These are phyloP conservation scores for Ligdia adustata DNA, from an alignment of 2,888 invertebrate species.

Conservation along the genomic window DNA sequence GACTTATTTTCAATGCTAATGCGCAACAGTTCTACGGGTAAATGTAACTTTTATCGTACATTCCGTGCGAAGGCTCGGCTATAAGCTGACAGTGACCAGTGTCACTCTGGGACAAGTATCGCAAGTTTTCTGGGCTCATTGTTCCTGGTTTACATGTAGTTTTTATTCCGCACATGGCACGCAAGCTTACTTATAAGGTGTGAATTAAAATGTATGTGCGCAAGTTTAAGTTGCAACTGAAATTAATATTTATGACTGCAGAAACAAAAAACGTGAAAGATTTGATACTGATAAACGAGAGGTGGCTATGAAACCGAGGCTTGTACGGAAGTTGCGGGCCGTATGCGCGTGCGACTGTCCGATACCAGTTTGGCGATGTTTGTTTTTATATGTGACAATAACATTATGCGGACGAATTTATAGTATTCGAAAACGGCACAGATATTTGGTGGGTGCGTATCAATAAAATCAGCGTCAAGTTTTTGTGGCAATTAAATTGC, in stretches of 20 bases:
- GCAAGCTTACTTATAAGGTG: conserved; percentile 47
- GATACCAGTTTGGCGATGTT: conserved; percentile 44
- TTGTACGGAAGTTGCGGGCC: conserved; percentile 32
- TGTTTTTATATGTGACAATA: conserved; percentile 48
- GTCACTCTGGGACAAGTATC: too few species aligned
- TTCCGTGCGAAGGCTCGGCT: conserved; percentile 4
- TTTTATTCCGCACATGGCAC: conserved; percentile 43
- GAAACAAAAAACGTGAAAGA: conserved; percentile 53
- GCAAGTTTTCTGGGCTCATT: conserved; percentile 44
- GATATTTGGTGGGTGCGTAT: conserved; percentile 13
- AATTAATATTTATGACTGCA: conserved; percentile 66
- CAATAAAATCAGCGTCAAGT: conserved; percentile 10
- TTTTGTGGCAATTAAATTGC: conserved; percentile 6
- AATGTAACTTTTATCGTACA: conserved; percentile 18
- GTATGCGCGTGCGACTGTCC: conserved; percentile 25
- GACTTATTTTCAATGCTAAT: conserved; percentile 33
- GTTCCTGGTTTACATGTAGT: conserved; percentile 46
- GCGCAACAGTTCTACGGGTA: conserved; percentile 14
- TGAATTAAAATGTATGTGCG: conserved; percentile 63
- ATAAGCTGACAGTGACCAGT: conserved; percentile 24
- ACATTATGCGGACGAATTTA: conserved; percentile 25
- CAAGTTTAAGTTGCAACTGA: conserved; percentile 51
- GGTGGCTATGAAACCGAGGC: conserved; percentile 47
- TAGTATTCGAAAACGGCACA: conserved; percentile 17
- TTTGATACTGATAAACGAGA: conserved; percentile 56